Evolutionary conservation across 2,888 invertebrate genomes (phyloP).

Genomic region (Lochmaea capreae): DNA sequence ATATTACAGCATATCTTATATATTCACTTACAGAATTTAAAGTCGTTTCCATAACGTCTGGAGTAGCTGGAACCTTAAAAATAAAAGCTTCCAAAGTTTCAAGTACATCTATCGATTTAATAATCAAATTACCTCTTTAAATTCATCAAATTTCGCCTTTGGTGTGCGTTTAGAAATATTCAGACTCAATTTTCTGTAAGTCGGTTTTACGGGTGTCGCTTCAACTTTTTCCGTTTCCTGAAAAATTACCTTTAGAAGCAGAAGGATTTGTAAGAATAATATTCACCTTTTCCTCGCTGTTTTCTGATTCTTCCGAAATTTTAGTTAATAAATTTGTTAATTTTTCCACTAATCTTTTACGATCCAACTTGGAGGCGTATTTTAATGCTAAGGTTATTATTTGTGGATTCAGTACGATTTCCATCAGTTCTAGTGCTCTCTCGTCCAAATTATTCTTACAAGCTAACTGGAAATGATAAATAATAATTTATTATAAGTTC

Average conservation of each 20-base stretch:
- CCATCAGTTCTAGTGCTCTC: constrained; percentile 87
- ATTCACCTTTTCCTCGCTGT: constrained; percentile 42
- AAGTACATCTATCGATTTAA: neutral
- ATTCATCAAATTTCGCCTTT: constrained; percentile 33
- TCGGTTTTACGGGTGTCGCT: constrained; percentile 39
- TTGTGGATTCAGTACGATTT: constrained; percentile 81
- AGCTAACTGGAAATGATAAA: constrained; percentile 77
- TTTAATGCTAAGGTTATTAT: constrained; percentile 87
- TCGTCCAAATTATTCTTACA: constrained; percentile 87
- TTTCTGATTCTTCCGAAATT: constrained; percentile 50
- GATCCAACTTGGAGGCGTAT: constrained; percentile 84
- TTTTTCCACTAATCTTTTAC: constrained; percentile 83
- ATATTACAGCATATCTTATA: neutral
- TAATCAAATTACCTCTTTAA: constrained; percentile 28
- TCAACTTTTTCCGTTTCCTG: constrained; percentile 40
- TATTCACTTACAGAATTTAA: constrained; percentile 24
- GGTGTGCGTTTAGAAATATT: constrained; percentile 38
- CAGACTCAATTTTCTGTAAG: constrained; percentile 40
- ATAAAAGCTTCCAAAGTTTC: neutral
- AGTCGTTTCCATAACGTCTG: constrained; percentile 17
- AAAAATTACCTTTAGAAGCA: constrained; percentile 16
- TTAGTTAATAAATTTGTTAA: constrained; percentile 65
- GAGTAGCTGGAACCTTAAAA: constrained; percentile 23
- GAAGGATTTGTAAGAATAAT: neutral
- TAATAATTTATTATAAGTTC: too few relatives aligned